A percentile compares a stretch with the other conserved stretches of the same genome.
Conservation (phyloP, 2,113 vertebrate species). For the Numenius arquata region DNA sequence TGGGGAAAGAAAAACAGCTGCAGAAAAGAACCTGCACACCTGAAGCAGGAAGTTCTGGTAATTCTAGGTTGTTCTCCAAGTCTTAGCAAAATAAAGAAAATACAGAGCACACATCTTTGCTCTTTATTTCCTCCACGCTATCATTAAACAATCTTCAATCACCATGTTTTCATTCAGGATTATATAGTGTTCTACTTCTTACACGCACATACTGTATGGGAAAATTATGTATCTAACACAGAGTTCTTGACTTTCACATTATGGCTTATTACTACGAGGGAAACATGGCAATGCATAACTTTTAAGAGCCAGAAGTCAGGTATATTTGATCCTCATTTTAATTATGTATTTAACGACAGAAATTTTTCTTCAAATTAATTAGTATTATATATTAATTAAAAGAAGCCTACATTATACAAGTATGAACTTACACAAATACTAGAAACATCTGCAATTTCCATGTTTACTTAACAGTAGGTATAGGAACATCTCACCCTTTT, state of each 20-base stretch:
- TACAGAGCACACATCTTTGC: not conserved
- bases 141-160: not conserved
- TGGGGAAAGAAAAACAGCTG: not conserved
- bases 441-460: not conserved
- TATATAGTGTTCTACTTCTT: not conserved
- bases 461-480: not conserved
- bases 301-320: not conserved
- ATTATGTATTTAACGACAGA: not conserved
- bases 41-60: not conserved
- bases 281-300: not conserved
- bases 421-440: not conserved
- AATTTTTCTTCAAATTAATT: not conserved
- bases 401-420: not conserved
- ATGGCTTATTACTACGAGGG: not conserved
- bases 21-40: not conserved
- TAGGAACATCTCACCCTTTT: not conserved
- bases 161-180: not conserved
- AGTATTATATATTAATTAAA: not conserved
- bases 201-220: not conserved
- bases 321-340: not conserved
- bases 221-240: not conserved
- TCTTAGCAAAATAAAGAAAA: not conserved
- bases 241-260: not conserved
- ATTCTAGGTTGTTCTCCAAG: not conserved
- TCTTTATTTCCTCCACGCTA: not conserved